Percentiles rank a stretch among this genome's conserved stretches.
Evolutionary conservation across 2,797 vertebrate genomes (phyloP).

Genomic region (Sebastes miniatus): DNA sequence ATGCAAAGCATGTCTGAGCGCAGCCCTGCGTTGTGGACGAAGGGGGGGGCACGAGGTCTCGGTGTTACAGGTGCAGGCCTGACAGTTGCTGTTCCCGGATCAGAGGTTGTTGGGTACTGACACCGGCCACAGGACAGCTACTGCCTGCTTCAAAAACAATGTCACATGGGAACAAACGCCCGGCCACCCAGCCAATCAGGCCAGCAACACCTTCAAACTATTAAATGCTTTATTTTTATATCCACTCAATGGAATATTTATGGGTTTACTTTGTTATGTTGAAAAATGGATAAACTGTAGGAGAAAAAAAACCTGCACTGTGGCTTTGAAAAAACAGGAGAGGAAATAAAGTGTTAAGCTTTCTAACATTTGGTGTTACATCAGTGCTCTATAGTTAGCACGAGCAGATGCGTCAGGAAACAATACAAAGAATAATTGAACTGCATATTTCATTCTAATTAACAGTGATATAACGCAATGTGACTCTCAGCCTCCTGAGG

Average conservation of each 20-base stretch:
- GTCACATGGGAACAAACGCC: conserved; percentile 68
- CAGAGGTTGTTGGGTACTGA: conserved; percentile 74
- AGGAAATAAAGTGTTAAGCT: conserved; percentile 69
- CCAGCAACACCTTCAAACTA: conserved; percentile 28
- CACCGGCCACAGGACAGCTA: conserved; percentile 69
- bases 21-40: conserved; percentile 25
- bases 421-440: conserved; percentile 85
- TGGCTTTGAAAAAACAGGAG: conserved; percentile 43
- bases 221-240: conserved; percentile 38
- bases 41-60: conserved; percentile 63
- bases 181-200: conserved; percentile 56
- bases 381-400: conserved; percentile 78
- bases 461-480: conserved; percentile 85
- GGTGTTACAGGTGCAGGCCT: conserved; percentile 81
- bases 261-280: conserved; percentile 25
- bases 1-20: conserved; percentile 72
- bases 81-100: conserved; percentile 79
- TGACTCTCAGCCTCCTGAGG: conserved; percentile 83
- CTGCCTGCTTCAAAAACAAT: conserved; percentile 67
- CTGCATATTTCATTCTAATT: conserved; percentile 87
- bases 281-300: conserved; percentile 34
- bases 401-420: conserved; percentile 69
- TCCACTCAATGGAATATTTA: conserved; percentile 32
- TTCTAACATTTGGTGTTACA: conserved; percentile 77
- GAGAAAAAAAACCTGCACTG: background rate